phyloP scores from a whole-genome alignment of 1,140 invertebrate species.

The Idris sp. region DNA sequence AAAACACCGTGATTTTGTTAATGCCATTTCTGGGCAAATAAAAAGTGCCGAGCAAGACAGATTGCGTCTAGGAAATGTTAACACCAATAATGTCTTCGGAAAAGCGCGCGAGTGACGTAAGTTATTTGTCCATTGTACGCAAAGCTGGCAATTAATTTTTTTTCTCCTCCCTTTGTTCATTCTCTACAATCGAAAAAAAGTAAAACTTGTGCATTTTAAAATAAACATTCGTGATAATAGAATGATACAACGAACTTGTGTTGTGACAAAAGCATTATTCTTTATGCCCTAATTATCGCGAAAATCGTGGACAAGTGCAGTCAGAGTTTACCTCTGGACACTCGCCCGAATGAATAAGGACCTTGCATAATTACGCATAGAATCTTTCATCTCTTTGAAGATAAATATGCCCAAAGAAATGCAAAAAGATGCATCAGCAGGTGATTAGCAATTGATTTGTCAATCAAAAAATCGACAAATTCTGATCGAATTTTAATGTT shows the following conservation, averaged over 20 bases:
- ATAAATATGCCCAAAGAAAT: slow-evolving; percentile 2
- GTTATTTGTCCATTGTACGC: slow-evolving; percentile 33
- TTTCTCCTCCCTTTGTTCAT: too few species aligned
- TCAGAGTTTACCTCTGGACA: too few species aligned
- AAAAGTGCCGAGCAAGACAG: slow-evolving; percentile 24
- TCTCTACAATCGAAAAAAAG: too few species aligned
- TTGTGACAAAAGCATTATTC: too few species aligned
- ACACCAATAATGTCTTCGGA: slow-evolving; percentile 22
- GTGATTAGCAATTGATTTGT: slow-evolving; percentile 5
- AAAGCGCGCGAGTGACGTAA: slow-evolving; percentile 14
- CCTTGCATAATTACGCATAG: too few species aligned
- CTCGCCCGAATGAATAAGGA: too few species aligned
- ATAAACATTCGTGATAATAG: too few species aligned
- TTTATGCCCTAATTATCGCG: too few species aligned
- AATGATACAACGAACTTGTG: too few species aligned
- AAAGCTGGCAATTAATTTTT: slow-evolving; percentile 6
- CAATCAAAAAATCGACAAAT: slow-evolving; percentile 30
- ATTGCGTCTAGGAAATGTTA: slow-evolving; percentile 25
- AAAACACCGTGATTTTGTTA: slow-evolving; percentile 43
- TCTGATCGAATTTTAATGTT: slow-evolving; percentile 28
- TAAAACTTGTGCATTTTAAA: too few species aligned
- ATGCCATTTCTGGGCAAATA: slow-evolving; percentile 42
- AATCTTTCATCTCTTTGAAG: neutral
- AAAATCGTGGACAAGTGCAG: too few species aligned
- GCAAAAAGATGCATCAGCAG: slow-evolving; percentile 1